These are phyloP conservation scores for Perccottus glenii DNA, from an alignment of 2,113 vertebrate genomes.

Conservation along the genomic window DNA sequence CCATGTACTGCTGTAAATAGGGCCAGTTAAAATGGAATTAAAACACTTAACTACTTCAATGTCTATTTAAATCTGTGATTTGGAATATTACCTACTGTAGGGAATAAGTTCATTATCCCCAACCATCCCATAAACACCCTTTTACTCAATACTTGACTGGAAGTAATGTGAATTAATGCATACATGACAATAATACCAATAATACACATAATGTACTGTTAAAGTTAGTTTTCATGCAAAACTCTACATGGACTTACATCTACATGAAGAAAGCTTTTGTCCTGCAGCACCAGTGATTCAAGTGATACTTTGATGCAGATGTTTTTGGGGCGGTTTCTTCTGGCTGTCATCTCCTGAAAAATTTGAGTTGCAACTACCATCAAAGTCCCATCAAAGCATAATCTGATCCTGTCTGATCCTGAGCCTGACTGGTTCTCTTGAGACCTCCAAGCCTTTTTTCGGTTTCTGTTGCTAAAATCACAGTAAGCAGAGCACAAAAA, in stretches of 20 bases:
- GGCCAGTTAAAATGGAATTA: too few species aligned
- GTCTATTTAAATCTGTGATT: too few species aligned
- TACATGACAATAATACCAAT: background rate
- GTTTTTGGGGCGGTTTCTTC: background rate
- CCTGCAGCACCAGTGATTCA: background rate
- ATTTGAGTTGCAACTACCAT: background rate
- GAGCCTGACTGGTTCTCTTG: background rate
- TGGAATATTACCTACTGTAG: too few species aligned
- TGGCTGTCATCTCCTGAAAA: background rate
- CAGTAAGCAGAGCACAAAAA: background rate
- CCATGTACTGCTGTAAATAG: too few species aligned
- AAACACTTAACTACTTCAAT: too few species aligned
- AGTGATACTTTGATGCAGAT: background rate
- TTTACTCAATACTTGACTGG: too few species aligned
- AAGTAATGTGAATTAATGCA: too few species aligned
- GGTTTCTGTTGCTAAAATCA: background rate
- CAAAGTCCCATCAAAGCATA: conserved; percentile 1
- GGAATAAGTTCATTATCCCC: too few species aligned
- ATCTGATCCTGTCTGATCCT: background rate
- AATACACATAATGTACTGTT: background rate
- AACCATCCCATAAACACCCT: too few species aligned
- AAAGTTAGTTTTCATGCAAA: background rate
- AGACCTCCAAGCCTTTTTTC: background rate
- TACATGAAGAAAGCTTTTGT: background rate
- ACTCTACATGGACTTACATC: background rate